phyloP scores from a whole-genome alignment of 2,113 vertebrate species.

The Dascyllus trimaculatus region DNA sequence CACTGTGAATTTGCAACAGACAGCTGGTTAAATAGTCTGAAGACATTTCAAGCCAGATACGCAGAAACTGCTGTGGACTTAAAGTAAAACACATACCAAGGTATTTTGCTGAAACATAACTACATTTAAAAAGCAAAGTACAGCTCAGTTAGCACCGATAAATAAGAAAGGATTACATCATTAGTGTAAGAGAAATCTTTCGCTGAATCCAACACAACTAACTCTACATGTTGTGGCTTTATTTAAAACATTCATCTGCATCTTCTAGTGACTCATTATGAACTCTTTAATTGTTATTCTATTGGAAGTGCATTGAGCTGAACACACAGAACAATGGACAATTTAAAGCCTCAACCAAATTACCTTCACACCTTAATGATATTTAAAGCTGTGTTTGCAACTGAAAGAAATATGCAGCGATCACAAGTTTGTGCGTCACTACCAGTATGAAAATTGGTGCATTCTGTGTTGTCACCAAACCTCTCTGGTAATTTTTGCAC shows the following conservation, averaged over 20 bases:
- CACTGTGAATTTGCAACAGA: background rate
- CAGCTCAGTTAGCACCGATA: background rate
- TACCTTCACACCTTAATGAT: background rate
- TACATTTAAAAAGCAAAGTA: conserved; percentile 1
- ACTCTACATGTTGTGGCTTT: background rate
- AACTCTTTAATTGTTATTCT: conserved; percentile 12
- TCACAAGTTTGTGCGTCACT: background rate
- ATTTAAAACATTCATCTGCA: conserved; percentile 1
- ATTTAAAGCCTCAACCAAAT: background rate
- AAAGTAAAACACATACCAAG: background rate
- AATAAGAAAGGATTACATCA: conserved; percentile 1
- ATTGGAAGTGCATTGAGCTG: conserved; percentile 18
- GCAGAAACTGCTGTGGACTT: conserved; percentile 6
- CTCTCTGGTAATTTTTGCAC: conserved; percentile 3
- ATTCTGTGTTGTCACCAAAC: background rate
- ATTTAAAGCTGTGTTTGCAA: conserved; percentile 15
- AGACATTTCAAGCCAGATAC: conserved; percentile 5
- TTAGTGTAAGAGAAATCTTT: conserved; percentile 17
- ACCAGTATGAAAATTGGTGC: background rate
- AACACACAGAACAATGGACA: background rate
- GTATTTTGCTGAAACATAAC: background rate
- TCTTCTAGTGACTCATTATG: conserved; percentile 1
- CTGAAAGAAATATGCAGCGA: background rate
- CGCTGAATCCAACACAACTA: background rate
- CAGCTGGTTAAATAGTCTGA: background rate